Base-by-base conservation (phyloP, 2,797 vertebrate genomes). In the Pseudopleuronectes americanus region DNA sequence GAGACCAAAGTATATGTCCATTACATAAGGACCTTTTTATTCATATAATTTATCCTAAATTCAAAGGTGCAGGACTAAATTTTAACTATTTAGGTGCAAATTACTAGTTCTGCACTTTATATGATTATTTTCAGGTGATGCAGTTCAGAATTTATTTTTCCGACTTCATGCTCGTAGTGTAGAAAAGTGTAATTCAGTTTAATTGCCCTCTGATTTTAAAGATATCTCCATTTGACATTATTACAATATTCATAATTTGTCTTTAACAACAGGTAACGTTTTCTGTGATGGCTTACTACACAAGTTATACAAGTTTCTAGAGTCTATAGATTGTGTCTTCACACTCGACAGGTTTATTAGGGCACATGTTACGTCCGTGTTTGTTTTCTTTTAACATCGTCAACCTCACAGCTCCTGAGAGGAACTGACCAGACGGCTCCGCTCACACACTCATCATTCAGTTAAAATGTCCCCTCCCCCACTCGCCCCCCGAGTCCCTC, bases 401-500 rank as follows among this genome's bases (percentile, higher is more conserved):
- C 60, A 33, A 38, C 6, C 31, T 63, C 23, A 21, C 64, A 19
- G 41, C 28, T 41, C 12, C 62, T 4, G 24, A 59, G 69, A 68
- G 36, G 63, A 49, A 17, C 54, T 48, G 77, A 65, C 57, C 68
- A 28, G 31, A 60, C 55, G 59, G 28, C 31, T 33, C 43, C 28
- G 9, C 57, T 58, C 76, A 61, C 77, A 59, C 74, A 67, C 73
- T 57, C 64, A 80, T 85, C 69, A 83, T 68, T 57, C 47, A 47
- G 54, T 63, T 57, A 17, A 33, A 43, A 65, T 70, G 48, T 68
- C 57, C 64, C 68, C 74, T 43, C 77, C 77, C 61, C 79, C 68
- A 74, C 71, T 64, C 66, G 16, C n/a, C 70, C 67, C 43, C 28
- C 23, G 9, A 57, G 53, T 43, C 61, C 16, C 59, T 56, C 75